These are phyloP conservation scores for Mystacides longicornis DNA, from an alignment of 2,888 invertebrate genomes.

Conservation along the genomic window DNA sequence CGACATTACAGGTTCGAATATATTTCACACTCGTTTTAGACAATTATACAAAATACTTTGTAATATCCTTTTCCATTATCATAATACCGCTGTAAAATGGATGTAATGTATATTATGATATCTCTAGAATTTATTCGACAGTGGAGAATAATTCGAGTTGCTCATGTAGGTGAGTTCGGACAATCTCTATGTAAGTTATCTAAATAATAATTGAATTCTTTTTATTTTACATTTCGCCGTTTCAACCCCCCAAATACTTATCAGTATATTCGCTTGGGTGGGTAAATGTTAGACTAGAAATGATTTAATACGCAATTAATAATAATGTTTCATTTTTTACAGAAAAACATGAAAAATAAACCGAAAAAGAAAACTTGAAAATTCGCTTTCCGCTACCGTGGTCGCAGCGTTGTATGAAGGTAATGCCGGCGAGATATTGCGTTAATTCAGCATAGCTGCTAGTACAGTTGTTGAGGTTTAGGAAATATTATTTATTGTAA, in stretches of 20 bases:
- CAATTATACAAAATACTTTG: too few species aligned
- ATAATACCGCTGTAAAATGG: too few species aligned
- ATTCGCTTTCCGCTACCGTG: neutral
- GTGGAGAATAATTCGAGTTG: too few species aligned
- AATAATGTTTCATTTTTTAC: neutral
- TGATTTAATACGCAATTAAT: neutral
- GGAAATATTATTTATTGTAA: neutral
- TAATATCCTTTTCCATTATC: too few species aligned
- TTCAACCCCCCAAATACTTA: neutral
- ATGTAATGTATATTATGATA: too few species aligned
- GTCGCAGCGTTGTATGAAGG: neutral
- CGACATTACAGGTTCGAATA: too few species aligned
- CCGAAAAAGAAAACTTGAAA: neutral
- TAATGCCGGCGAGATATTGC: neutral
- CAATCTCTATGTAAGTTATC: too few species aligned
- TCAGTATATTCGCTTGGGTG: constrained; percentile 1
- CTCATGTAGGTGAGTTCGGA: too few species aligned
- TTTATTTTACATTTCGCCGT: neutral
- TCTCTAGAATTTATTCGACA: too few species aligned
- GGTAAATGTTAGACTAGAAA: neutral
- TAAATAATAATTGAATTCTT: neutral
- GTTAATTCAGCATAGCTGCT: neutral
- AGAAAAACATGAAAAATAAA: neutral
- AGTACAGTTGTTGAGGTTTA: neutral
- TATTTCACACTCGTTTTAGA: too few species aligned